phyloP scores from a whole-genome alignment of 1,140 invertebrate species.

The Pentalonia nigronervosa region DNA sequence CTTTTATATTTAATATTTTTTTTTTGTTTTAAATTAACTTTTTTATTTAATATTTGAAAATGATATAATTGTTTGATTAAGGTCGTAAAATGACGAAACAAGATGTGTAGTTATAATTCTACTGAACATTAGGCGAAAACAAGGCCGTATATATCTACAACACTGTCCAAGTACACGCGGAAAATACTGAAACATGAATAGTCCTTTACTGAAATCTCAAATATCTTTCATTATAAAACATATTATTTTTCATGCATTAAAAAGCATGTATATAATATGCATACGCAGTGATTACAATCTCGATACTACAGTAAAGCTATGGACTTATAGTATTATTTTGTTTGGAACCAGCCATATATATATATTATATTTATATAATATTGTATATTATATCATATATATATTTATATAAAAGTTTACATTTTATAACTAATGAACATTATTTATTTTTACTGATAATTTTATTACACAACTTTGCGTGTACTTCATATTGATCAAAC shows the following conservation, averaged over 20 bases:
- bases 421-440: not conserved
- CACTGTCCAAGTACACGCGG: conserved; percentile 9
- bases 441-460: not conserved
- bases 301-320: not conserved
- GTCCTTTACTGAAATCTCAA: not conserved
- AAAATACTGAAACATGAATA: conserved; percentile 6
- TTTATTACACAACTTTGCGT: not conserved
- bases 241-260: not conserved
- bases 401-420: too few relatives aligned
- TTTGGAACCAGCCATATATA: not conserved
- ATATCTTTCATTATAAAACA: conserved; percentile 29
- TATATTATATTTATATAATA: too few relatives aligned
- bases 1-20: not conserved
- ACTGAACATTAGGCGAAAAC: not conserved
- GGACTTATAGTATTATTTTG: not conserved
- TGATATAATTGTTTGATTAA: conserved; percentile 25
- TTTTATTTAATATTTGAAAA: conserved; percentile 9
- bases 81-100: conserved; percentile 31
- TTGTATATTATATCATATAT: too few relatives aligned
- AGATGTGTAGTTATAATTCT: not conserved
- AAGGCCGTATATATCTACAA: not conserved
- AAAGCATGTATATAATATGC: not conserved
- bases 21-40: conserved; percentile 18
- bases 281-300: not conserved
- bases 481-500: too few relatives aligned